Evolutionary conservation across 2,888 invertebrate species (phyloP).

Genomic region (Oscheius sp.): DNA sequence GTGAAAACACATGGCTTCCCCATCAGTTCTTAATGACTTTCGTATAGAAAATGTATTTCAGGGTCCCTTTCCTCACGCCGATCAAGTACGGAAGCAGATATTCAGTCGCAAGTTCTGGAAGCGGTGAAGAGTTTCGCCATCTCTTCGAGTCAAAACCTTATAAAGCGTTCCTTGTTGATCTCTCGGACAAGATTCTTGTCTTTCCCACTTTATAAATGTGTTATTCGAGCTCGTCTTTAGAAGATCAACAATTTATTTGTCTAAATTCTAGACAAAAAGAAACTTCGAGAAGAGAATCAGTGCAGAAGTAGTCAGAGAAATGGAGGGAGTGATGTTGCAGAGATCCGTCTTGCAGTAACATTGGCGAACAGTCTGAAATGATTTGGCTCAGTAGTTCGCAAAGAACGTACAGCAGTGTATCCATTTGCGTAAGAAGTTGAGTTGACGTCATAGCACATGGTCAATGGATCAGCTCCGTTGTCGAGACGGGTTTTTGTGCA

Average conservation of each 20-base stretch:
- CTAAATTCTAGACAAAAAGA: too few species aligned
- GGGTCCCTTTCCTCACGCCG: conserved; percentile 22
- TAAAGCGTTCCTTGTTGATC: too few species aligned
- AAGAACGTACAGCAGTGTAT: not conserved
- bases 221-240: too few species aligned
- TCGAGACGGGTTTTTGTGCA: conserved; percentile 8
- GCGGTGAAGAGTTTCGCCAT: not conserved
- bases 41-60: not conserved
- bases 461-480: conserved; percentile 4
- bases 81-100: conserved; percentile 32
- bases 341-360: conserved; percentile 14
- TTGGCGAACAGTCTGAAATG: conserved; percentile 13
- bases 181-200: too few species aligned
- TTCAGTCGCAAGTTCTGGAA: conserved; percentile 39
- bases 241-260: too few species aligned
- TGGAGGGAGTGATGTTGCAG: conserved; percentile 2
- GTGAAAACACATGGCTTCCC: too few species aligned
- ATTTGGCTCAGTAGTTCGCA: not conserved
- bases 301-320: not conserved
- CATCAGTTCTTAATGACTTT: too few species aligned
- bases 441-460: conserved; percentile 2
- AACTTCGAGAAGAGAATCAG: not conserved
- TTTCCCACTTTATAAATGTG: too few species aligned
- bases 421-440: not conserved
- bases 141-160: not conserved